Evolutionary conservation across 2,888 invertebrate species (phyloP).

Genomic region (Iselma pallidipennis): DNA sequence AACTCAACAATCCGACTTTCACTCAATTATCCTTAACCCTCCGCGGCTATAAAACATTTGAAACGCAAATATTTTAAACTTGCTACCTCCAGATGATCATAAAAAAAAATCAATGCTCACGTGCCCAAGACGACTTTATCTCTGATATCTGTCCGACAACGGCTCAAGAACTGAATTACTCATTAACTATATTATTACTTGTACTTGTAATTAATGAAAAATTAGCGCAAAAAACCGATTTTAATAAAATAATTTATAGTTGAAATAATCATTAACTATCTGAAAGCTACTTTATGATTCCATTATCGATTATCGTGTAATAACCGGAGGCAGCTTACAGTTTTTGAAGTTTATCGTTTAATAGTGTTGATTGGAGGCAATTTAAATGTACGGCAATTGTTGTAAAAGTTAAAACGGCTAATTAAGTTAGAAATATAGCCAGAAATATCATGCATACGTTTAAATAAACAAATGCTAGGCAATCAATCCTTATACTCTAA

Average conservation of each 20-base stretch:
- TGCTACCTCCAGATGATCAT: not conserved
- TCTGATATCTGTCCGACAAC: not conserved
- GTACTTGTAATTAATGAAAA: too few species aligned
- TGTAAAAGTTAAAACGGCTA: not conserved
- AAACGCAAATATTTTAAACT: slow-evolving; percentile 6
- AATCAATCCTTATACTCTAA: not conserved
- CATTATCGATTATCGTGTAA: not conserved
- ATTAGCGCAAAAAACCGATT: too few species aligned
- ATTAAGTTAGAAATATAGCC: not conserved
- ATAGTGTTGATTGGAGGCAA: not conserved
- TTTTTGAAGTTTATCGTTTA: not conserved
- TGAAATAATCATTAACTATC: not conserved
- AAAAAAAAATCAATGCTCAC: not conserved
- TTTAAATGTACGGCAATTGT: not conserved
- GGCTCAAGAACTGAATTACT: not conserved
- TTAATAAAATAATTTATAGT: not conserved
- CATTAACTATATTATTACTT: too few species aligned
- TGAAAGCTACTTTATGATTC: not conserved
- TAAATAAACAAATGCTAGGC: not conserved
- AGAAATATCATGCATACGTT: not conserved
- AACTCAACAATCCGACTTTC: not conserved
- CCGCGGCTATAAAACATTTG: not conserved
- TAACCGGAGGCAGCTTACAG: not conserved
- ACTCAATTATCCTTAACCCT: not conserved
- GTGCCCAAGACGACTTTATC: not conserved